phyloP scores from a whole-genome alignment of 2,888 invertebrate genomes.

The Sphaerophoria rueppellii region DNA sequence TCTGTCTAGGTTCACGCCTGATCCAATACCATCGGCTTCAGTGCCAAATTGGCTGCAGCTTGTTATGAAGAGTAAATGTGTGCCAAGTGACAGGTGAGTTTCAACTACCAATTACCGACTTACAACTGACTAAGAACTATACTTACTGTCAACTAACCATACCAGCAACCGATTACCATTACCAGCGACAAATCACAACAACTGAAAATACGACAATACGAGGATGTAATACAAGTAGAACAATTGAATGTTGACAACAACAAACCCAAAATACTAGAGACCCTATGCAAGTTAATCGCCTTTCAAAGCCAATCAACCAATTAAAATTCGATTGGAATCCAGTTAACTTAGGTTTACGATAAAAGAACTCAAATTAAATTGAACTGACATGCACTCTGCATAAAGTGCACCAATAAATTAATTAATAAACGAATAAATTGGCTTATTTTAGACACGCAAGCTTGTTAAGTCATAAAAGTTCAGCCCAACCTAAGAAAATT shows the following conservation, averaged over 20 bases:
- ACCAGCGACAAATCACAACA: no score
- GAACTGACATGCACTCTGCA: constrained; percentile 7
- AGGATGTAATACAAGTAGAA: no score
- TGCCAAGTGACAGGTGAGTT: constrained; percentile 64
- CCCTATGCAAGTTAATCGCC: no score
- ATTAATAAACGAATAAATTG: constrained; percentile 64
- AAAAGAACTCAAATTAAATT: constrained; percentile 25
- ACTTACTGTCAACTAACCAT: no score
- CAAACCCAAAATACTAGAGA: no score
- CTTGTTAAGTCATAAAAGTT: constrained; percentile 16
- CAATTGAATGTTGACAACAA: no score
- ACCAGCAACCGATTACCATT: no score
- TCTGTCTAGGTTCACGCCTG: constrained; percentile 80
- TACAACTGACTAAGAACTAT: no score
- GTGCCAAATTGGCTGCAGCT: constrained; percentile 82
- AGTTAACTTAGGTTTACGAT: constrained; percentile 23
- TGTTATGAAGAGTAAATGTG: constrained; percentile 81
- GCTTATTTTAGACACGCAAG: constrained; percentile 48
- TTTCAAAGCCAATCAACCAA: constrained; percentile 5
- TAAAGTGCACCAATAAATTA: constrained; percentile 56
- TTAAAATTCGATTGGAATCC: constrained; percentile 45
- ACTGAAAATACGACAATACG: no score
- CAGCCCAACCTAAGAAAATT: neutral
- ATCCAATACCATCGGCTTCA: constrained; percentile 78
- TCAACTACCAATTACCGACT: no score